Conservation (phyloP, 2,797 vertebrate genomes). For the Knipowitschia caucasica region DNA sequence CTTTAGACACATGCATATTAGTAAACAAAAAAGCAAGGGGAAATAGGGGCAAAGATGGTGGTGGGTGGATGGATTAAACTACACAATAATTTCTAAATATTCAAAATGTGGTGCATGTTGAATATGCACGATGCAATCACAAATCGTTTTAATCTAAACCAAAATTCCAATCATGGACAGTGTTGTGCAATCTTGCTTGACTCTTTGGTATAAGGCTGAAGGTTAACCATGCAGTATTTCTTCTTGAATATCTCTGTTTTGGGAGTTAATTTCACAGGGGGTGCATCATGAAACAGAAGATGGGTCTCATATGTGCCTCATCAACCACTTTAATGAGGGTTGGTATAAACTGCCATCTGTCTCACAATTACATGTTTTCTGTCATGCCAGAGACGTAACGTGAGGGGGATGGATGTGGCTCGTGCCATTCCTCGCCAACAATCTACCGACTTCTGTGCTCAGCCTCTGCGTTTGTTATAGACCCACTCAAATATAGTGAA, state of each 20-base stretch:
- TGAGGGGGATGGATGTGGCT: conserved; percentile 27
- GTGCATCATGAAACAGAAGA: conserved; percentile 28
- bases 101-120: too few relatives aligned
- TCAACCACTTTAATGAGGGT: conserved; percentile 54
- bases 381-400: conserved; percentile 37
- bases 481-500: conserved; percentile 5
- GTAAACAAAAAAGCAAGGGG: too few relatives aligned
- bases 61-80: too few relatives aligned
- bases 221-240: background rate
- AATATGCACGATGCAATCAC: too few relatives aligned
- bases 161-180: too few relatives aligned
- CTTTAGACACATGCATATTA: too few relatives aligned
- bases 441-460: conserved; percentile 13
- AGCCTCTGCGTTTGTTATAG: conserved; percentile 10
- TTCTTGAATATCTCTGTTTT: conserved; percentile 24
- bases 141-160: too few relatives aligned
- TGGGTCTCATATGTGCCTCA: conserved; percentile 50
- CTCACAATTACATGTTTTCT: conserved; percentile 47
- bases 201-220: too few relatives aligned
- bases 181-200: too few relatives aligned
- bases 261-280: conserved; percentile 22
- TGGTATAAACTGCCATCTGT: conserved; percentile 66
- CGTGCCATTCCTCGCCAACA: conserved; percentile 5
- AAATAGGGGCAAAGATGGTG: too few relatives aligned
- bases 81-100: too few relatives aligned